Percentiles rank a stretch among this genome's conserved stretches.
phyloP scores from a whole-genome alignment of 2,113 vertebrate species.

The Chionis minor region DNA sequence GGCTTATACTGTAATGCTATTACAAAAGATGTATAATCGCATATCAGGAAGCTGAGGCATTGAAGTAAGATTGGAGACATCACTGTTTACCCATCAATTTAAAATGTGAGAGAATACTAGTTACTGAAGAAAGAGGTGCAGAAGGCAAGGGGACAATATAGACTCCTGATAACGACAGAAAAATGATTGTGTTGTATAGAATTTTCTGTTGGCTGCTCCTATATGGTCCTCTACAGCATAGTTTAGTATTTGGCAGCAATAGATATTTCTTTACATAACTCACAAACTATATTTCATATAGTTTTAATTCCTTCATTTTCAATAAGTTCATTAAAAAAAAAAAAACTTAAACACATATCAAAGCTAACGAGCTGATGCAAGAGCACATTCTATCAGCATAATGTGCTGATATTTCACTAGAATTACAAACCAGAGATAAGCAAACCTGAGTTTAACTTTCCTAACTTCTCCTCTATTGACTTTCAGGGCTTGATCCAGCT shows the following conservation, averaged over 20 bases:
- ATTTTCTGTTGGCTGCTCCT: not conserved
- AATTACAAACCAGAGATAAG: not conserved
- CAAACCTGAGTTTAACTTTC: not conserved
- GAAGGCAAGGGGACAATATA: not conserved
- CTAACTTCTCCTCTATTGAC: not conserved
- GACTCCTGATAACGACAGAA: not conserved
- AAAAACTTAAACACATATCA: not conserved
- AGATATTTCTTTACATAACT: not conserved
- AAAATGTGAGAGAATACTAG: not conserved
- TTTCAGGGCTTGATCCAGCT: not conserved
- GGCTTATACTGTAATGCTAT: not conserved
- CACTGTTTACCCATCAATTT: not conserved
- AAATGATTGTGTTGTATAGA: not conserved
- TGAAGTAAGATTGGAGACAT: not conserved
- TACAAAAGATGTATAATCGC: fast-evolving
- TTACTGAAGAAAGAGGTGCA: not conserved
- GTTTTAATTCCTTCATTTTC: not conserved
- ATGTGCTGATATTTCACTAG: not conserved
- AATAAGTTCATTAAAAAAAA: not conserved
- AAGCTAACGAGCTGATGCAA: not conserved
- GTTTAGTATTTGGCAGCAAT: not conserved
- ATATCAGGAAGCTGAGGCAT: not conserved
- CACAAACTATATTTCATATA: not conserved
- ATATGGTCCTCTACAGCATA: not conserved
- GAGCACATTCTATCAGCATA: not conserved